Conservation (phyloP, 2,113 vertebrate genomes). For the Cyprinodon tularosa region DNA sequence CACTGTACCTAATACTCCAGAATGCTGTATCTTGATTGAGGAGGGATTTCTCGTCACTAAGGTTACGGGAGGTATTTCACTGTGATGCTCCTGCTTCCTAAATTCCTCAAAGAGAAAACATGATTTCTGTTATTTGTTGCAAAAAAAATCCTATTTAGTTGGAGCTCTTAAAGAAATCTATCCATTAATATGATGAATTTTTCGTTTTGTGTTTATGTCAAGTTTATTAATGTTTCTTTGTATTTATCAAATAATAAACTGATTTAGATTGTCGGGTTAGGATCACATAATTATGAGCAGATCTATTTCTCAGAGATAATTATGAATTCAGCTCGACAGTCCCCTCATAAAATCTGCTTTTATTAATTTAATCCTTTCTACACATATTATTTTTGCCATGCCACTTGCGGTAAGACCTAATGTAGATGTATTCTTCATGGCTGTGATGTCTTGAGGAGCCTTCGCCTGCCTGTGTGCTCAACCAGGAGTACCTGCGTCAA, state of each 20-base stretch:
- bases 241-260: neutral
- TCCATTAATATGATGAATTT: too few relatives aligned
- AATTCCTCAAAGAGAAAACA: too few relatives aligned
- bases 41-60: too few relatives aligned
- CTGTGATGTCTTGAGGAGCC: neutral
- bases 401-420: neutral
- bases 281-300: neutral
- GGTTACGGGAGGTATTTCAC: too few relatives aligned
- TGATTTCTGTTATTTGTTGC: too few relatives aligned
- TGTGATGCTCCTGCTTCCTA: too few relatives aligned
- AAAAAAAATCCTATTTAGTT: too few relatives aligned
- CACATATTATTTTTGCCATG: neutral
- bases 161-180: too few relatives aligned
- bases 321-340: neutral
- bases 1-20: neutral
- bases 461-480: slow-evolving; percentile 12
- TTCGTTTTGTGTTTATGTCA: too few relatives aligned
- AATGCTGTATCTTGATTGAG: neutral
- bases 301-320: neutral
- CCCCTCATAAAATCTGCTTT: neutral
- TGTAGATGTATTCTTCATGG: neutral
- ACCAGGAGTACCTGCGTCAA: slow-evolving; percentile 36
- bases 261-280: neutral
- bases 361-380: neutral
- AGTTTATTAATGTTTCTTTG: too few relatives aligned